Evolutionary conservation across 64 coral and sea anemone genomes (phyloP).

Genomic region (Pocillopora verrucosa): DNA sequence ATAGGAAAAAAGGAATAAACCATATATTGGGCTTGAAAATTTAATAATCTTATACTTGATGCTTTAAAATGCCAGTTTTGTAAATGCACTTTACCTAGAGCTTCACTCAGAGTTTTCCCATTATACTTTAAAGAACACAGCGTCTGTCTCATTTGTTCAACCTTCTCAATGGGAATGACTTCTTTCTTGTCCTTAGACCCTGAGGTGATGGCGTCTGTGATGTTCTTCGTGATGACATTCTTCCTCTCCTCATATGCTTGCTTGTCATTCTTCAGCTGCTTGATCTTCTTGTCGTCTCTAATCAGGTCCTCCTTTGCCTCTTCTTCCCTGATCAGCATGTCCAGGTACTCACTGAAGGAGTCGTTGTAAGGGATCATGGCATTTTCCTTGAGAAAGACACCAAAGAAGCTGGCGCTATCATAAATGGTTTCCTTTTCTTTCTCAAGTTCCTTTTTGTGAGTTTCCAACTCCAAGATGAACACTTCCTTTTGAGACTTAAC

Average conservation of each 20-base stretch:
- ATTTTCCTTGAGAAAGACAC: conserved; percentile 32
- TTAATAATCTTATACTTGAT: too few relatives aligned
- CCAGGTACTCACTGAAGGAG: conserved; percentile 26
- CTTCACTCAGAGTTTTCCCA: conserved; percentile 14
- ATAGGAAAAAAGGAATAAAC: too few relatives aligned
- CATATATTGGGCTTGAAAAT: too few relatives aligned
- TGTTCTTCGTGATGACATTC: conserved; percentile 12
- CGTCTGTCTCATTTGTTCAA: conserved; percentile 20
- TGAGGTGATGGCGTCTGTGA: too few relatives aligned
- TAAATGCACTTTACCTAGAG: conserved; percentile 22
- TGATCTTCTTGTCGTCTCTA: conserved; percentile 30
- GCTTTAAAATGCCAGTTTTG: not conserved
- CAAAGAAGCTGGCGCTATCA: conserved; percentile 1
- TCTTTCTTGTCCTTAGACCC: not conserved
- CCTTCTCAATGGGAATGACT: conserved; percentile 25
- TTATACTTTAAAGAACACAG: conserved; percentile 30
- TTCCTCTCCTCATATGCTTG: conserved; percentile 10
- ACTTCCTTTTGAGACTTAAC: not conserved
- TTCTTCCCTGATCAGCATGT: not conserved
- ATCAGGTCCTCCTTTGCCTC: not conserved
- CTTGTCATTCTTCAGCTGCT: conserved; percentile 28
- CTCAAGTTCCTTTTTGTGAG: not conserved
- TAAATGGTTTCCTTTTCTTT: conserved; percentile 9
- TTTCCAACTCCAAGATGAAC: not conserved
- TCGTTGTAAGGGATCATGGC: conserved; percentile 38